phyloP scores from a whole-genome alignment of 2,888 invertebrate species.

The Himalopsyche tibetana region DNA sequence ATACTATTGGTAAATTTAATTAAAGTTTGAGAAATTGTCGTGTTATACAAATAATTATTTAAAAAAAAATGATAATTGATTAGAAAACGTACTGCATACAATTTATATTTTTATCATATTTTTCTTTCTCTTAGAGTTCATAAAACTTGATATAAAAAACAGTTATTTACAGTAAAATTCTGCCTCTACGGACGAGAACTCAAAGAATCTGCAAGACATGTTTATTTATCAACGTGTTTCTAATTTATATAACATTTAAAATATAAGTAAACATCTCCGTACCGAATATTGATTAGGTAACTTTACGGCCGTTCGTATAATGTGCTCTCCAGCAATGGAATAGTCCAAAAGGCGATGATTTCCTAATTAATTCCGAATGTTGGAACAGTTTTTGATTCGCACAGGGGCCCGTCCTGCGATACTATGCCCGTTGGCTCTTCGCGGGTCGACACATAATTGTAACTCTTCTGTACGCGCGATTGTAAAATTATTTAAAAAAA shows the following conservation, averaged over 20 bases:
- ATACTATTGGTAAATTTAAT: too few relatives aligned
- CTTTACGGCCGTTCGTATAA: not conserved
- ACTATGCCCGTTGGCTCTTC: not conserved
- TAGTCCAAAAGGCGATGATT: slow-evolving; percentile 37
- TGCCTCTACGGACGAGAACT: not conserved
- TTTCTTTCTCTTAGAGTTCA: too few relatives aligned
- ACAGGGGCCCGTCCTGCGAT: not conserved
- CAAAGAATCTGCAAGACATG: not conserved
- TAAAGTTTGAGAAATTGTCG: too few relatives aligned
- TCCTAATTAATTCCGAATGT: slow-evolving; percentile 38
- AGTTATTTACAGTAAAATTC: too few relatives aligned
- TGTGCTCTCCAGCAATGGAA: not conserved
- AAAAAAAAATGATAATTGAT: too few relatives aligned
- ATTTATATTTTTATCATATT: too few relatives aligned
- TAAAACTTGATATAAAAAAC: too few relatives aligned
- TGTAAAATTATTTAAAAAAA: not conserved
- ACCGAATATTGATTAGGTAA: slow-evolving; percentile 23
- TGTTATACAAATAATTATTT: too few relatives aligned
- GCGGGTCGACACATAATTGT: not conserved
- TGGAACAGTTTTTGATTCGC: slow-evolving; percentile 5
- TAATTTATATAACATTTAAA: slow-evolving; percentile 32
- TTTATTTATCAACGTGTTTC: not conserved
- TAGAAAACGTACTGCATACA: too few relatives aligned
- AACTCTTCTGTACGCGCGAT: not conserved
- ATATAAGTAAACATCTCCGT: slow-evolving; percentile 18